phyloP scores from a whole-genome alignment of 2,113 vertebrate genomes.

The Scartelaos histophorus region DNA sequence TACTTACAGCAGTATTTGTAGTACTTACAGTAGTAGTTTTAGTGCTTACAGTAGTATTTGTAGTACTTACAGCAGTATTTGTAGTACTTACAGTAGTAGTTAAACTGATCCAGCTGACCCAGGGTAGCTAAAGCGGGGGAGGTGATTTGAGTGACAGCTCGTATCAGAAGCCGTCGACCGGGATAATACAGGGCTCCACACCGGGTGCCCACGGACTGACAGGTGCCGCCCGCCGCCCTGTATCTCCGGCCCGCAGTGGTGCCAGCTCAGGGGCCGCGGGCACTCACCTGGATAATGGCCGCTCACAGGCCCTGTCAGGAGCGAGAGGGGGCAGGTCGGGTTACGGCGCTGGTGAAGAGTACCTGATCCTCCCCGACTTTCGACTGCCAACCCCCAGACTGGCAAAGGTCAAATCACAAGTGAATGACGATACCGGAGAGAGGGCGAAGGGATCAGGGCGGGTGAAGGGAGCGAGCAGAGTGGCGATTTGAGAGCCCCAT shows the following conservation, averaged over 20 bases:
- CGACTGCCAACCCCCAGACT: constrained; percentile 43
- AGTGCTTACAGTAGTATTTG: no score
- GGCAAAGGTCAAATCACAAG: constrained; percentile 12
- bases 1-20: no score
- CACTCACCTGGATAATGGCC: constrained; percentile 50
- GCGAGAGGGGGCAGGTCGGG: constrained; percentile 36
- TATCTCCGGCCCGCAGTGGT: constrained; percentile 28
- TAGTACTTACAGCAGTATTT: background rate
- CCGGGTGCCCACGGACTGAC: constrained; percentile 67
- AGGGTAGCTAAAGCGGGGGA: constrained; percentile 30
- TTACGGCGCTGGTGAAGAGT: constrained; percentile 53
- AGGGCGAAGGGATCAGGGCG: background rate
- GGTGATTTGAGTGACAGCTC: constrained; percentile 42
- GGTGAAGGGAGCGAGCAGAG: background rate
- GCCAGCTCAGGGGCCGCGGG: constrained; percentile 45
- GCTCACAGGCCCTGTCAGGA: constrained; percentile 54
- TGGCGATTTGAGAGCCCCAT: no score
- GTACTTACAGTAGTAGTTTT: no score
- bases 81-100: background rate
- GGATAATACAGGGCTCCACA: constrained; percentile 67
- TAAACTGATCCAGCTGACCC: background rate
- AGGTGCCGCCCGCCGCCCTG: constrained; percentile 55
- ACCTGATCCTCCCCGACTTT: constrained; percentile 34
- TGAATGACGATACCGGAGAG: background rate
- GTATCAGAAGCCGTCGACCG: constrained; percentile 58